phyloP scores from a whole-genome alignment of 2,797 vertebrate species.

The Bovichtus variegatus region DNA sequence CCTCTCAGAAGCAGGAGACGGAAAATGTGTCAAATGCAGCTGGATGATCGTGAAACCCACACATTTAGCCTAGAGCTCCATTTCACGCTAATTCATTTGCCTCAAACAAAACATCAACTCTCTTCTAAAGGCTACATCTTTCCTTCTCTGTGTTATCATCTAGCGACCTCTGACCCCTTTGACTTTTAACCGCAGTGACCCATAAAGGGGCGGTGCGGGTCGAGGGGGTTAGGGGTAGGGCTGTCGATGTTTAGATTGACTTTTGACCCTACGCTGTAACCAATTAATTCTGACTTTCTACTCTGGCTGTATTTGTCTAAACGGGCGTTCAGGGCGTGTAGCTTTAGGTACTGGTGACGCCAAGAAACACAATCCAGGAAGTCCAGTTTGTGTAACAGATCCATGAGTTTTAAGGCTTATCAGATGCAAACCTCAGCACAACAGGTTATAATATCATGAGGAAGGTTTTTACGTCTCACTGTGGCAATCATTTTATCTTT shows the following conservation, averaged over 20 bases:
- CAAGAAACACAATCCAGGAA: constrained; percentile 30
- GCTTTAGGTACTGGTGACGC: background rate
- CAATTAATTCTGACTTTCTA: constrained; percentile 17
- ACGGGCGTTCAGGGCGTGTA: background rate
- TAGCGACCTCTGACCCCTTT: constrained; percentile 32
- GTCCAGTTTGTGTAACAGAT: constrained; percentile 13
- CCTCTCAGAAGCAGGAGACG: background rate
- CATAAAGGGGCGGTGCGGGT: no score
- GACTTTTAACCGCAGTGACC: constrained; percentile 37
- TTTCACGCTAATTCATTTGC: constrained; percentile 18
- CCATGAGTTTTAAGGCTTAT: constrained; percentile 9
- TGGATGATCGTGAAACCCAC: background rate
- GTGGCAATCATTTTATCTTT: background rate
- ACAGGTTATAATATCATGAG: constrained; percentile 1
- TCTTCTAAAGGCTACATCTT: constrained; percentile 4
- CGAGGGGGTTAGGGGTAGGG: no score
- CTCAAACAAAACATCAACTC: constrained; percentile 37
- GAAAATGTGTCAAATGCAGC: background rate
- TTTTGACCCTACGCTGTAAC: constrained; percentile 41
- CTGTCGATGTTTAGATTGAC: constrained; percentile 56
- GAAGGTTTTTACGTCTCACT: background rate
- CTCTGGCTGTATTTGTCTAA: constrained; percentile 44
- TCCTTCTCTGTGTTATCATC: constrained; percentile 40
- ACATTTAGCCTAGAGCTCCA: background rate
- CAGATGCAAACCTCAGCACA: constrained; percentile 8